Base-by-base conservation (phyloP, 2,888 invertebrate species). In the Hoplodrina ambigua region DNA sequence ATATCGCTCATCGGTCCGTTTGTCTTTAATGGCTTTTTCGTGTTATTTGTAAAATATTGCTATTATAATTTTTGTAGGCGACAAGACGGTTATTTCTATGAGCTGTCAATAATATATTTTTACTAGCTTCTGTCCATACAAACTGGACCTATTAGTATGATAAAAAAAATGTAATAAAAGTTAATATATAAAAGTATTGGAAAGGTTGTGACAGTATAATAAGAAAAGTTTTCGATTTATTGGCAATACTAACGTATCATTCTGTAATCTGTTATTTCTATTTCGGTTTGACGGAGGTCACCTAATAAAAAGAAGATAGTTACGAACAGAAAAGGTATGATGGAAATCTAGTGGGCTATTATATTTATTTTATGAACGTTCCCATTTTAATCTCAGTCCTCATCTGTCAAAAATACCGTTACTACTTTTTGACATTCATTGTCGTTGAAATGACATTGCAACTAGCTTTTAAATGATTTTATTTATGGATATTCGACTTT, bases 21-120 rank as follows among this genome's bases (percentile, higher is more conserved):
- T 15, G 19, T 1, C 4, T 44, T 0, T 41, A n/a, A n/a, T n/a
- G 1, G 11, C 11, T 4, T 17, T 54, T 19, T 37, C 4, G 2
- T 37, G 46, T 70, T 0, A 20, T 41, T 41, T 54, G 13, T 65
- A 52, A 60, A 8, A 10, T 13, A 49, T 63, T 70, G 54, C 64
- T 65, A 60, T 64, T 58, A 19, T 52, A 58, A 52, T 70, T 58
- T 52, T 49, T 2, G 13, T 17, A 77, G 78, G 74, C 70, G 74
- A 2, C 56, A 20, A 68, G 11, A 1, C 5, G 4, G 8, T 17
- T 25, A 30, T 54, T 4, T 72, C 46, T n/a, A 10, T 2, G n/a
- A 25, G 25, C 25, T 25, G 25, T 25, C 1, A 25, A 25, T 25
- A n/a, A n/a, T n/a, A n/a, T n/a, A n/a, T 44, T 44, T 11, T 11